Percentiles rank a stretch among this genome's conserved stretches.
Evolutionary conservation across 2,797 vertebrate genomes (phyloP).

Genomic region (Ptychadena robeensis): DNA sequence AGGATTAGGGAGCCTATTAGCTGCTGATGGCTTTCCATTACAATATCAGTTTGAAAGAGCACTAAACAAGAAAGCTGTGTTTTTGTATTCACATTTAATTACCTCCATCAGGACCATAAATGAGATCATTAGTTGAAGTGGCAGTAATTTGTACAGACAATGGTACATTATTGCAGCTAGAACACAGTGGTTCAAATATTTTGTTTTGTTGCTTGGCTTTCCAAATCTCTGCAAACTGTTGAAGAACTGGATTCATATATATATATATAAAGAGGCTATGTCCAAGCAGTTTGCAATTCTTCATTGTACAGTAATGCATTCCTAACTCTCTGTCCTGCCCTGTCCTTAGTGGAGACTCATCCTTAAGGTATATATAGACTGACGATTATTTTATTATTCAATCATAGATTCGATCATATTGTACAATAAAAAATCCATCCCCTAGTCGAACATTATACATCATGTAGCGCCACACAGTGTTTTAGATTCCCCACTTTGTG

Average conservation of each 20-base stretch:
- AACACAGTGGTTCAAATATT: slow-evolving; percentile 49
- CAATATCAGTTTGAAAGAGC: slow-evolving; percentile 75
- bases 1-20: slow-evolving; percentile 76
- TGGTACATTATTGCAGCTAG: slow-evolving; percentile 68
- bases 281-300: too few relatives aligned
- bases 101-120: slow-evolving; percentile 77
- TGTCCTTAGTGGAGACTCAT: too few relatives aligned
- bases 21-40: slow-evolving; percentile 74
- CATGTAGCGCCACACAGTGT: too few relatives aligned
- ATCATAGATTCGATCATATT: too few relatives aligned
- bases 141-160: slow-evolving; percentile 71
- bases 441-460: too few relatives aligned
- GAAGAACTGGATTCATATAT: background rate
- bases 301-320: too few relatives aligned
- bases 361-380: too few relatives aligned
- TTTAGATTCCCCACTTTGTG: too few relatives aligned
- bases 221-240: slow-evolving; percentile 1
- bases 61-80: slow-evolving; percentile 76
- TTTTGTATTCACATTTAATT: slow-evolving; percentile 78
- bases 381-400: too few relatives aligned
- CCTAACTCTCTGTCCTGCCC: too few relatives aligned
- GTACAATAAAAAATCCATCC: too few relatives aligned
- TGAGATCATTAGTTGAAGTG: slow-evolving; percentile 75
- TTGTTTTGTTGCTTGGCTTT: slow-evolving; percentile 15
- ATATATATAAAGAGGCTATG: too few relatives aligned